Evolutionary conservation across 2,888 invertebrate species (phyloP).

Genomic region (Charanyca ferruginea): DNA sequence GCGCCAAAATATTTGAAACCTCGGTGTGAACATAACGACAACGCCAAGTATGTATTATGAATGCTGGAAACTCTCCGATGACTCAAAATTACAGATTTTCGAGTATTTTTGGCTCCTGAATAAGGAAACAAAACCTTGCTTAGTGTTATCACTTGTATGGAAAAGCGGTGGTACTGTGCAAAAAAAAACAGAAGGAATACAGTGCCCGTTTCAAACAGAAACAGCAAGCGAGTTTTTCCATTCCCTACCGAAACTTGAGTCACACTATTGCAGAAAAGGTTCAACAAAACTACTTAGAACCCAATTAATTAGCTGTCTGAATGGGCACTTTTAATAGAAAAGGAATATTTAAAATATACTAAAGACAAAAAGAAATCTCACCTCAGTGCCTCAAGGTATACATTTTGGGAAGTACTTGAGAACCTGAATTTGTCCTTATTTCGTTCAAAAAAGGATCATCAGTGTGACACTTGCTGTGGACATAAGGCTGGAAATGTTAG

Average conservation of each 20-base stretch:
- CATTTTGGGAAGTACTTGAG: slow-evolving; percentile 30
- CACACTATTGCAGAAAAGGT: slow-evolving; percentile 38
- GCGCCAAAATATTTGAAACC: slow-evolving; percentile 28
- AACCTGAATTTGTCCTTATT: slow-evolving; percentile 32
- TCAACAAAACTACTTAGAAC: slow-evolving; percentile 39
- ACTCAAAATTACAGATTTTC: slow-evolving; percentile 14
- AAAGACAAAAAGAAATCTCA: slow-evolving; percentile 21
- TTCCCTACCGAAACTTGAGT: slow-evolving; percentile 31
- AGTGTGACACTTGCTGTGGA: slow-evolving; percentile 36
- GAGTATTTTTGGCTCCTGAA: slow-evolving; percentile 5
- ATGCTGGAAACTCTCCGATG: slow-evolving; percentile 2
- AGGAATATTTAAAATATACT: slow-evolving; percentile 14
- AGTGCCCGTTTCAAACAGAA: slow-evolving; percentile 8
- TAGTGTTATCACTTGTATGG: background rate
- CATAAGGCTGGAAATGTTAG: slow-evolving; percentile 41
- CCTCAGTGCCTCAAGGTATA: slow-evolving; percentile 15
- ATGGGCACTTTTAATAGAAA: slow-evolving; percentile 38
- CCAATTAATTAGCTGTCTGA: slow-evolving; percentile 37
- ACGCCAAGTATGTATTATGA: slow-evolving; percentile 21
- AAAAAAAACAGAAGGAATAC: too few species aligned
- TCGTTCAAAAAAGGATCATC: slow-evolving; percentile 28
- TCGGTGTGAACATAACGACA: slow-evolving; percentile 29
- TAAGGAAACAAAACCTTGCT: slow-evolving; percentile 6
- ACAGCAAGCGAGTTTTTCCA: slow-evolving; percentile 11
- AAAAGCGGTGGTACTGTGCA: slow-evolving; percentile 5